Evolutionary conservation across 2,113 vertebrate species (phyloP).

Genomic region (Oreotrochilus melanogaster): DNA sequence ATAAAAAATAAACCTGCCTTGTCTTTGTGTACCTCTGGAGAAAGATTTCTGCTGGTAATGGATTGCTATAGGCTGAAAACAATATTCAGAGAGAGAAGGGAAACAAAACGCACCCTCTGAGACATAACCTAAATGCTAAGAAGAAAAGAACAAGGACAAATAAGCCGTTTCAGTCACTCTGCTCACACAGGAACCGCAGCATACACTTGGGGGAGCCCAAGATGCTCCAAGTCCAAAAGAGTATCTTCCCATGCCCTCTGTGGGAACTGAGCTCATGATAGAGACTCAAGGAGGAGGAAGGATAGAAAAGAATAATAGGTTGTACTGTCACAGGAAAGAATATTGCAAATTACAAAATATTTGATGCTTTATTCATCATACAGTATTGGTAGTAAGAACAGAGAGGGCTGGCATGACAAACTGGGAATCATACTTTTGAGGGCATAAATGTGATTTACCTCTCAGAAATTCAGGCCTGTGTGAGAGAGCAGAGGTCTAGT

Average conservation of each 20-base stretch:
- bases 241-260: fast-evolving
- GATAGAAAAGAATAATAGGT: background rate
- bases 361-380: background rate
- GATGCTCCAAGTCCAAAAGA: background rate
- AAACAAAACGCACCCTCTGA: background rate
- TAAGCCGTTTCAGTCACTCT: background rate
- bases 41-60: background rate
- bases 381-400: background rate
- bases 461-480: background rate
- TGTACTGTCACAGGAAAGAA: background rate
- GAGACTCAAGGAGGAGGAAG: background rate
- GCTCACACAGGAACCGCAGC: background rate
- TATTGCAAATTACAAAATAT: background rate
- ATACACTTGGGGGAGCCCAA: background rate
- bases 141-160: background rate
- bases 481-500: background rate
- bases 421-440: background rate
- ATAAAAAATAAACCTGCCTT: background rate
- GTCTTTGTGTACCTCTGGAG: background rate
- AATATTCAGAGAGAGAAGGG: background rate
- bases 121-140: background rate
- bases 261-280: background rate
- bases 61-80: background rate
- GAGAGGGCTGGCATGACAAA: background rate
- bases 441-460: background rate